Conservation (phyloP, 2,113 vertebrate species). For the Megaceryle maxima region DNA sequence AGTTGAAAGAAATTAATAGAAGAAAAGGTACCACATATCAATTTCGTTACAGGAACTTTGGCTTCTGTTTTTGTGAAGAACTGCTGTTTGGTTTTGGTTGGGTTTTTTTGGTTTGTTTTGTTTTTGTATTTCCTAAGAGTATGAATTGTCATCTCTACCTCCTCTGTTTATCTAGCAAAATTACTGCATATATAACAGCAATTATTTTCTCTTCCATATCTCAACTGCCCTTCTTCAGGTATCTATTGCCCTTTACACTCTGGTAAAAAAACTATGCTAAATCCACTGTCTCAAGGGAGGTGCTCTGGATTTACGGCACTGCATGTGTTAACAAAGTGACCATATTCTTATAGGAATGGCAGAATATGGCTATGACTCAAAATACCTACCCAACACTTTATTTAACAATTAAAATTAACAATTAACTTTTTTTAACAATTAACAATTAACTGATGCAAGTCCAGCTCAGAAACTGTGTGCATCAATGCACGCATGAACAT, state of each 20-base stretch:
- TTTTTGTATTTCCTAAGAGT: not conserved
- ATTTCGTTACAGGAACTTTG: not conserved
- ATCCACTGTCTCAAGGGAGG: not conserved
- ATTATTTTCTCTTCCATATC: not conserved
- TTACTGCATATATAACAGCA: not conserved
- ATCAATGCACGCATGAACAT: not conserved
- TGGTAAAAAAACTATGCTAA: not conserved
- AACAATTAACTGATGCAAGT: not conserved
- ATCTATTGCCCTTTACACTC: not conserved
- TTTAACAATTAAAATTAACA: not conserved
- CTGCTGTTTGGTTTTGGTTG: too few species aligned
- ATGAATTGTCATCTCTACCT: not conserved
- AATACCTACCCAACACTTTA: not conserved
- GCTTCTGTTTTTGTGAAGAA: not conserved
- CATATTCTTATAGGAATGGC: not conserved
- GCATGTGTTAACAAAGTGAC: not conserved
- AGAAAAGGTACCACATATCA: not conserved
- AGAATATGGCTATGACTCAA: not conserved
- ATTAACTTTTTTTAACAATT: not conserved
- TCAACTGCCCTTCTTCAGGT: not conserved
- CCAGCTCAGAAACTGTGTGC: not conserved
- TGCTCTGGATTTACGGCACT: not conserved
- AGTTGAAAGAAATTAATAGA: not conserved
- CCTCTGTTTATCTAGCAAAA: not conserved
- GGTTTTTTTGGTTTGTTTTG: too few species aligned